These are phyloP conservation scores for Lacerta bilineata DNA, from an alignment of 2,797 vertebrate species.

Conservation along the genomic window DNA sequence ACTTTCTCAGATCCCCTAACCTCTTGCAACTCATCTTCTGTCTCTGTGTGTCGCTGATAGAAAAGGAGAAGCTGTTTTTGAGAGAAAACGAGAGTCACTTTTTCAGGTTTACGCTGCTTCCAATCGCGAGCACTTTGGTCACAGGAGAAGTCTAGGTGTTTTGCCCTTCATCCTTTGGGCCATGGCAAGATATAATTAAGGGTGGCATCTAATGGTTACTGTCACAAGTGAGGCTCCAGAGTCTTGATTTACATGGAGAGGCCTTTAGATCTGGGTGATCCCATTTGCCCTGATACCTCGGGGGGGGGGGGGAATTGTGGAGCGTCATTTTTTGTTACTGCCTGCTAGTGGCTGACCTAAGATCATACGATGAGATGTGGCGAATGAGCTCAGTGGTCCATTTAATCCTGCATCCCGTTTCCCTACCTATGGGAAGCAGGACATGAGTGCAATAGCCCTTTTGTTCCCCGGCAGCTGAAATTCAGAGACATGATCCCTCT, in stretches of 20 bases:
- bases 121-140: neutral
- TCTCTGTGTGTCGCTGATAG: neutral
- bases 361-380: too few relatives aligned
- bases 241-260: too few relatives aligned
- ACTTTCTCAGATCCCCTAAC: slow-evolving; percentile 38
- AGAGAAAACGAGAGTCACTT: slow-evolving; percentile 20
- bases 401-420: too few relatives aligned
- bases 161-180: slow-evolving; percentile 46
- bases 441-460: too few relatives aligned
- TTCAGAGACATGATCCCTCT: too few relatives aligned
- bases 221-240: too few relatives aligned
- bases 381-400: too few relatives aligned
- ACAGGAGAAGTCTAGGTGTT: rapidly evolving
- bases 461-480: too few relatives aligned
- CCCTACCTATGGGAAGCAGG: too few relatives aligned
- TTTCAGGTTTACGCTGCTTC: slow-evolving; percentile 20
- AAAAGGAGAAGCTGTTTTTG: slow-evolving; percentile 42
- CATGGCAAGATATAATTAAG: slow-evolving; percentile 34
- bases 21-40: slow-evolving; percentile 26
- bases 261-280: too few relatives aligned
- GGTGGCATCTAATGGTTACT: slow-evolving; percentile 1
- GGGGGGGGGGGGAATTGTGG: neutral
- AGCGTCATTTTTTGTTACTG: neutral
- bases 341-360: too few relatives aligned
- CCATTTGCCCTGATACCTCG: neutral